Base-by-base conservation (phyloP, 1,140 invertebrate genomes). In the Phymorhynchus buccinoides region DNA sequence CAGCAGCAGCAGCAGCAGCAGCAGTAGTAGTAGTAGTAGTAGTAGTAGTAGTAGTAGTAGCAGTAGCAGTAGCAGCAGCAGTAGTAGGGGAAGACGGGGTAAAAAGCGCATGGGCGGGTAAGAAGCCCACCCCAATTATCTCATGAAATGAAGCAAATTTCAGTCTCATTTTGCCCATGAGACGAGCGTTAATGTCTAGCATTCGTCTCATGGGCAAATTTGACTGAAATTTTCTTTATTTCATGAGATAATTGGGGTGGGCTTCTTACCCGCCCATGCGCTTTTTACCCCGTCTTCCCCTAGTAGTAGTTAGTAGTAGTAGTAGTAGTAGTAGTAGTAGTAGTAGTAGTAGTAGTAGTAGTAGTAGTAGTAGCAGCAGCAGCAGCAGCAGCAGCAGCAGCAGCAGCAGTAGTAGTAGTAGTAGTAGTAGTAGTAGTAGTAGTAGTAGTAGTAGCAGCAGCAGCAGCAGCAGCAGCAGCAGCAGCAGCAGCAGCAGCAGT, bases 391-490 rank as follows among this genome's bases (percentile, higher is more conserved):
- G 82, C 39, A 41, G 80, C 37, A 83, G 56, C 37, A 83, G 56
- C 37, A 68, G 56, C n/a, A 68, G 56, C 37, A 83, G 27, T 56
- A 83, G 27, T 44, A 85, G 77, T 80, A 85, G 52, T 80, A 66
- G 77, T 79, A 80, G 77, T 79, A 85, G 77, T 79, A 80, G 77
- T 66, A 66, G 48, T 80, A 62, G 84, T 80, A 80, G 77, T 85
- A 66, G 77, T 85, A 80, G 77, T 35, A 85, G 73, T 80, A 85
- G 73, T 62, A 62, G 22, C n/a, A 22, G 56, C 0, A 62, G 56
- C 3, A 62, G 22, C 22, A 9, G 56, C 7, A 62, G 52, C 6
- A 84, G 52, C 14, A 83, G 56, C 4, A 71, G 35, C 9, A 80
- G 44, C 14, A 44, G 44, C 14, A 48, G 44, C 0, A 80, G n/a